phyloP scores from a whole-genome alignment of 2,888 invertebrate genomes.

The Pterostichus niger region DNA sequence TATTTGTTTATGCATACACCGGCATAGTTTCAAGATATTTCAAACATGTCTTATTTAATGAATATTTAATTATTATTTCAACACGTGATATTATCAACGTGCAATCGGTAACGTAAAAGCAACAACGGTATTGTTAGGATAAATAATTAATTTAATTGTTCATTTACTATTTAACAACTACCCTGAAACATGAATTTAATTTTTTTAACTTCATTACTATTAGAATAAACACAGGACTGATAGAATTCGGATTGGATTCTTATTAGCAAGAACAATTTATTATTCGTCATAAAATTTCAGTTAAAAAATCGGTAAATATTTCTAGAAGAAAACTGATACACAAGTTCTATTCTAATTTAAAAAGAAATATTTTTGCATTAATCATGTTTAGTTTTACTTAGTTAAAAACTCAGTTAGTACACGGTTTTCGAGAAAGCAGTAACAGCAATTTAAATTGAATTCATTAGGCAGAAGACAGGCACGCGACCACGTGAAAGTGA shows the following conservation, averaged over 20 bases:
- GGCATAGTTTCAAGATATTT: slow-evolving; percentile 32
- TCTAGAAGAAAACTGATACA: not conserved
- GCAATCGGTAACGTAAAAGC: not conserved
- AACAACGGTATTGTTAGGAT: not conserved
- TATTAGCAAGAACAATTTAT: not conserved
- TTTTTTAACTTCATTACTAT: not conserved
- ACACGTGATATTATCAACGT: slow-evolving; percentile 14
- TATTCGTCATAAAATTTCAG: no score
- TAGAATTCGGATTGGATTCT: slow-evolving; percentile 31
- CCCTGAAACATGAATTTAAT: slow-evolving; percentile 1
- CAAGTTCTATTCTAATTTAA: not conserved
- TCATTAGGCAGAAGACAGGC: slow-evolving; percentile 50
- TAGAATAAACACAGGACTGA: not conserved
- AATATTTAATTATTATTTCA: slow-evolving; percentile 39
- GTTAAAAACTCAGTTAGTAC: slow-evolving; percentile 25
- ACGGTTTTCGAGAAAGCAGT: slow-evolving; percentile 45
- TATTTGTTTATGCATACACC: slow-evolving; percentile 33
- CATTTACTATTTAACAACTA: slow-evolving; percentile 32
- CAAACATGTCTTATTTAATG: slow-evolving; percentile 23
- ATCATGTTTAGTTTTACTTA: slow-evolving; percentile 52
- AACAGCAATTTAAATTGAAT: slow-evolving; percentile 47
- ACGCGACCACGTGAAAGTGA: slow-evolving; percentile 61
- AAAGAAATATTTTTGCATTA: not conserved
- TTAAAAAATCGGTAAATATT: no score
- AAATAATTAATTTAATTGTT: slow-evolving; percentile 4